Conservation (phyloP, 2,888 invertebrate genomes). For the Eretmocerus hayati region DNA sequence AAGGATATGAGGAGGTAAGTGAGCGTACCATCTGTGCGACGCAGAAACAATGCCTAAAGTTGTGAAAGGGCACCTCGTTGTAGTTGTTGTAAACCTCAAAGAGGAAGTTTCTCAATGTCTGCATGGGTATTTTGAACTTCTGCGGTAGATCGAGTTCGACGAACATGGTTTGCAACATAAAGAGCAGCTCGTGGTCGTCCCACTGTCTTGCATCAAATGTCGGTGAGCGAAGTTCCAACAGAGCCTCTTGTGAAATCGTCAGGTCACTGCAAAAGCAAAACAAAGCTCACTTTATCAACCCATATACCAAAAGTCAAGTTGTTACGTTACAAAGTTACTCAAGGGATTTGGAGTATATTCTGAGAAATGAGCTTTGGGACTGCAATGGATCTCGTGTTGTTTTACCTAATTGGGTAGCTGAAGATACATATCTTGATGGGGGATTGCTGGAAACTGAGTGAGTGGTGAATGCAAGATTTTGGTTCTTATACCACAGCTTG, state of each 20-base stretch:
- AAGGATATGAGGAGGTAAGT: too few relatives aligned
- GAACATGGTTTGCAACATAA: constrained; percentile 75
- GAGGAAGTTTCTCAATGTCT: constrained; percentile 63
- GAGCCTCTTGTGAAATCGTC: constrained; percentile 32
- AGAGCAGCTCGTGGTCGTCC: constrained; percentile 72
- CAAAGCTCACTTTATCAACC: too few relatives aligned
- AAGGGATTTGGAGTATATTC: too few relatives aligned
- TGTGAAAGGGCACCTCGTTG: constrained; percentile 82
- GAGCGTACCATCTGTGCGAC: constrained; percentile 78
- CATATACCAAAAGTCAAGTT: too few relatives aligned
- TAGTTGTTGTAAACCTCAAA: constrained; percentile 74
- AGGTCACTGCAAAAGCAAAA: constrained; percentile 13
- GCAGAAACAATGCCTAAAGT: constrained; percentile 81
- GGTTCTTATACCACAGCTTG: too few relatives aligned
- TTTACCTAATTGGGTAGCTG: too few relatives aligned
- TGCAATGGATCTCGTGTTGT: too few relatives aligned
- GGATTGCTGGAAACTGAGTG: too few relatives aligned
- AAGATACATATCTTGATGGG: too few relatives aligned
- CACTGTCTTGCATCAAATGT: constrained; percentile 77
- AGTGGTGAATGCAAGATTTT: too few relatives aligned
- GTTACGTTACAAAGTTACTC: too few relatives aligned
- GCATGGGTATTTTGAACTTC: constrained; percentile 68
- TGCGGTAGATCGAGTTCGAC: constrained; percentile 67
- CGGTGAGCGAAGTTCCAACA: constrained; percentile 59
- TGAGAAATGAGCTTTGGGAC: too few relatives aligned